Base-by-base conservation (phyloP, 1,140 invertebrate species). In the Conopomorpha cramerella region DNA sequence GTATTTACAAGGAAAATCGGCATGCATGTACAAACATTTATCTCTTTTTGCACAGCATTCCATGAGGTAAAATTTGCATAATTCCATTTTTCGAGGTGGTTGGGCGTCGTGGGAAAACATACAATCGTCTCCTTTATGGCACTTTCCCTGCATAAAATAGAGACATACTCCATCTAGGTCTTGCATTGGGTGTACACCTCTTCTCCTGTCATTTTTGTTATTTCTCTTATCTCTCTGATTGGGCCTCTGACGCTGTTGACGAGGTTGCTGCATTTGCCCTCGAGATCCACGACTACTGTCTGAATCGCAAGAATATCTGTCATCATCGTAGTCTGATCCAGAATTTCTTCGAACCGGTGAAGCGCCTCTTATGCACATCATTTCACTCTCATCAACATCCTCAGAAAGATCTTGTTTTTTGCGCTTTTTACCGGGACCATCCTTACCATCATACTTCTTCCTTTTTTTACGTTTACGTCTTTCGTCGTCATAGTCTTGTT, bases 1-100 rank as follows among this genome's bases (percentile, higher is more conserved):
- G 79, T 92, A 97, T 81, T 98, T 98, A 77, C 96, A 99, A 19
- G 96, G 96, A 67, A 96, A 98, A 65, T 98, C 95, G 49, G 90
- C 87, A 80, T 99, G 96, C 89, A 98, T 92, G 59, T 96, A 99
- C 2, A 94, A 80, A 80, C 96, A 99, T 68, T 95, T 94, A 45
- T 96, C 93, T 45, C 91, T 86, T 80, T 98, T 98, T 6, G 91
- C 91, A 78, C 96, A 98, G 63, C 92, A 93, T 37, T 95, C 93
- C 84, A 92, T 94, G 26, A 97, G 66, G 77, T 97, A 98, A 79
- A 96, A 99, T 78, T 98, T 98, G 71, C 96, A 98, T 0, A 98
- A 72, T 66, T 98, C 95, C 82, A 93, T 84, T 79, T 96, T 96
- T 38, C 92, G 84, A 1, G 87, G 86, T 18, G 88, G 90, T 30